Evolutionary conservation across 2,113 vertebrate species (phyloP).

Genomic region (Caranx ignobilis): DNA sequence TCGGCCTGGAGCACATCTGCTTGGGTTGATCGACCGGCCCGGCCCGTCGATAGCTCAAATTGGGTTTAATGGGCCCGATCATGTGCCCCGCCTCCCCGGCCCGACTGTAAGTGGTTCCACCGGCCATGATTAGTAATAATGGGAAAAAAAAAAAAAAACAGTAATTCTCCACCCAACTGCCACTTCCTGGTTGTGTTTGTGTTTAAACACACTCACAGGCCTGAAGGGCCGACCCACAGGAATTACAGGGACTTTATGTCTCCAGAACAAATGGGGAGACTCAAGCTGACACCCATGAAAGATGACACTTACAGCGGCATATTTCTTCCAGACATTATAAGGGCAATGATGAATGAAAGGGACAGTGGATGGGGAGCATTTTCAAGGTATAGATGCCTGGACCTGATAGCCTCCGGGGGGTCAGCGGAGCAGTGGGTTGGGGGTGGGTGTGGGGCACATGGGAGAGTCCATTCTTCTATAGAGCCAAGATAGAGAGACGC

Average conservation of each 20-base stretch:
- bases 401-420: conserved; percentile 78
- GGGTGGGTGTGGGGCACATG: conserved; percentile 6
- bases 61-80: too few relatives aligned
- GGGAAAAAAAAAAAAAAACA: too few relatives aligned
- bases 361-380: conserved; percentile 64
- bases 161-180: neutral
- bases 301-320: conserved; percentile 79
- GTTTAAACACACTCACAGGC: conserved; percentile 49
- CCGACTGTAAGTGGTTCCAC: too few relatives aligned
- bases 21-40: too few relatives aligned
- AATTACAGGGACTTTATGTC: conserved; percentile 76
- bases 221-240: conserved; percentile 50
- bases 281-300: conserved; percentile 79
- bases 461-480: conserved; percentile 60
- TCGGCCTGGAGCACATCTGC: too few relatives aligned
- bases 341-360: conserved; percentile 82
- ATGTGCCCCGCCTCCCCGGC: too few relatives aligned
- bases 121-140: too few relatives aligned
- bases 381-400: conserved; percentile 72
- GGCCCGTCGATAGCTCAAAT: too few relatives aligned
- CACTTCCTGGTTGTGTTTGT: conserved; percentile 29
- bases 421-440: conserved; percentile 15
- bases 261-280: conserved; percentile 77
- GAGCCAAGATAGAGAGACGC: conserved; percentile 71
- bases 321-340: conserved; percentile 81